Evolutionary conservation across 1,140 invertebrate species (phyloP).

Genomic region (Portunus trituberculatus): DNA sequence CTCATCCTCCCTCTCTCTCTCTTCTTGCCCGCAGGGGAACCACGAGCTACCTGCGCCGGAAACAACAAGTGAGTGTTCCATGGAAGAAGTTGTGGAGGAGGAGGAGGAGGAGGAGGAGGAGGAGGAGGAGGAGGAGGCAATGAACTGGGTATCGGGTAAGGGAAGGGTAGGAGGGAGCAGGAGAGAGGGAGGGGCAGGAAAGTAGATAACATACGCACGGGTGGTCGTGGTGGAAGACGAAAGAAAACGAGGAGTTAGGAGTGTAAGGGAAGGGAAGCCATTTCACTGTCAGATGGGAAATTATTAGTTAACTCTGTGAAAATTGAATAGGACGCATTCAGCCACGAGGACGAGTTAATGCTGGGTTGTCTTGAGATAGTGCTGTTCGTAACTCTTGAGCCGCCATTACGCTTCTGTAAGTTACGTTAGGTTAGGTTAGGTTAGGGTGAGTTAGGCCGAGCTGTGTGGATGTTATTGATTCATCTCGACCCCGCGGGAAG

Average conservation of each 20-base stretch:
- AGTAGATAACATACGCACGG: background rate
- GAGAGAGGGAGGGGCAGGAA: too few relatives aligned
- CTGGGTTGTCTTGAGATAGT: background rate
- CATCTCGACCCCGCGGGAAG: background rate
- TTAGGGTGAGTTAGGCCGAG: too few relatives aligned
- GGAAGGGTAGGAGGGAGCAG: too few relatives aligned
- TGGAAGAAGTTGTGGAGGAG: background rate
- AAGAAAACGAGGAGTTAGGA: background rate
- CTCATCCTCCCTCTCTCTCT: too few relatives aligned
- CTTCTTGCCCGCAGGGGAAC: too few relatives aligned
- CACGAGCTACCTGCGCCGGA: background rate
- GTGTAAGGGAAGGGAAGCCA: background rate
- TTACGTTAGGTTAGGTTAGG: too few relatives aligned
- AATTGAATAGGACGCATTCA: background rate
- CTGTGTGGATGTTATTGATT: conserved; percentile 1
- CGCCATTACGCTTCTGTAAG: too few relatives aligned
- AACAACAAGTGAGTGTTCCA: background rate
- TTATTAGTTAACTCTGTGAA: background rate
- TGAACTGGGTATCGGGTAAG: background rate
- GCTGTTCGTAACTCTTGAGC: too few relatives aligned
- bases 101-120: background rate
- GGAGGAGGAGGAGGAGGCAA: background rate
- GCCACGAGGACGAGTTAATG: too few relatives aligned
- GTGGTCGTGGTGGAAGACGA: background rate
- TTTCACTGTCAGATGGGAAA: background rate